phyloP scores from a whole-genome alignment of 2,797 vertebrate species.

The Hyperoplus lanceolatus region DNA sequence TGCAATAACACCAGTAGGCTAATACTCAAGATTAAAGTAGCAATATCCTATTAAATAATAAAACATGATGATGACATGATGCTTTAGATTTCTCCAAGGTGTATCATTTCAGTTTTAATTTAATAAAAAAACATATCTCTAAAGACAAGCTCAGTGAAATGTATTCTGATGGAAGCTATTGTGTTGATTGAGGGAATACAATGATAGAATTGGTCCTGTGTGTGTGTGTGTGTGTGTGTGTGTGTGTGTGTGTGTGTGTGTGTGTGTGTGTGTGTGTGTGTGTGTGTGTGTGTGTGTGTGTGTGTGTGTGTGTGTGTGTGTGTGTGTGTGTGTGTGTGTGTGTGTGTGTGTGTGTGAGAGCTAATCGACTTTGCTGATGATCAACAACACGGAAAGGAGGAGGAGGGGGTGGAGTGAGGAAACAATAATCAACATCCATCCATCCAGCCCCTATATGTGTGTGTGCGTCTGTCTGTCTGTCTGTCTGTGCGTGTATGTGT shows the following conservation, averaged over 20 bases:
- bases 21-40: too few relatives aligned
- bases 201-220: not conserved
- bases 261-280: too few relatives aligned
- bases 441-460: not conserved
- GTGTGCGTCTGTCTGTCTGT: not conserved
- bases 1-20: too few relatives aligned
- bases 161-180: not conserved
- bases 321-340: too few relatives aligned
- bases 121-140: not conserved
- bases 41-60: too few relatives aligned
- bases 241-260: too few relatives aligned
- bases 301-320: too few relatives aligned
- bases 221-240: too few relatives aligned
- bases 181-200: not conserved
- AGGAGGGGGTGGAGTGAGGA: slow-evolving; percentile 20
- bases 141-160: not conserved
- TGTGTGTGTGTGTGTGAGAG: slow-evolving; percentile 4
- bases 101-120: not conserved
- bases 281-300: too few relatives aligned
- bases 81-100: not conserved
- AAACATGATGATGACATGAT: not conserved
- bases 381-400: slow-evolving; percentile 34
- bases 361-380: slow-evolving; percentile 39
- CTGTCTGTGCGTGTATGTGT: not conserved
- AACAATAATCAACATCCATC: slow-evolving; percentile 42